Conservation (phyloP, 2,797 vertebrate species). For the Parauchenoglanis ngamensis region DNA sequence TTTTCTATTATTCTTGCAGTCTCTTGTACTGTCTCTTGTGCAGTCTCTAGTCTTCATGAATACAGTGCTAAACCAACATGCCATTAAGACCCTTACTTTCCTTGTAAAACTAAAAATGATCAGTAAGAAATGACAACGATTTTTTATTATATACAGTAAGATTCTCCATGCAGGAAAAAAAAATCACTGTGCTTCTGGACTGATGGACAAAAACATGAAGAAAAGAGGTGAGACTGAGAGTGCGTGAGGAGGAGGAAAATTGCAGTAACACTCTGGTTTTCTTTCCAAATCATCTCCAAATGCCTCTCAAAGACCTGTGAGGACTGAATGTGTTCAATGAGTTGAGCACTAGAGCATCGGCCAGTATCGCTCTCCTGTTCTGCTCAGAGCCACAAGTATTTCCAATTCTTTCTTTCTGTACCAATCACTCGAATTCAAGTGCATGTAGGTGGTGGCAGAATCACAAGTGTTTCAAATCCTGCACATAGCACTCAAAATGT, state of each 20-base stretch:
- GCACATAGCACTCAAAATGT: not conserved
- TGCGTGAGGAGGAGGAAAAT: not conserved
- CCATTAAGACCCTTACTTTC: not conserved
- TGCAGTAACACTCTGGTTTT: not conserved
- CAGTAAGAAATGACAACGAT: not conserved
- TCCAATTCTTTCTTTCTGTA: constrained; percentile 15
- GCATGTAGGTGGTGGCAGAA: not conserved
- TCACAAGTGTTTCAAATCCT: constrained; percentile 5
- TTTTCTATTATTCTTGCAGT: not conserved
- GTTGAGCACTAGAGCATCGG: constrained; percentile 23
- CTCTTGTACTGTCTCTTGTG: not conserved
- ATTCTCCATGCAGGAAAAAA: constrained; percentile 9
- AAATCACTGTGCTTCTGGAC: not conserved
- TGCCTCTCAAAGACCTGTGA: constrained; percentile 19
- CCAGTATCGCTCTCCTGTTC: constrained; percentile 2
- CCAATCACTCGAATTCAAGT: constrained; percentile 32
- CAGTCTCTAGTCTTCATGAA: not conserved
- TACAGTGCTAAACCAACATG: not conserved
- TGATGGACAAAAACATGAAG: not conserved
- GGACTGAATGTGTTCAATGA: constrained; percentile 33
- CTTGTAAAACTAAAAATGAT: not conserved
- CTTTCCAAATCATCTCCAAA: constrained; percentile 17
- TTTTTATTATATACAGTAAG: not conserved
- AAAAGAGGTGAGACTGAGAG: not conserved
- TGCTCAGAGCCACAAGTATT: not conserved